Evolutionary conservation across 2,797 vertebrate genomes (phyloP).

Genomic region (Scomberomorus guttatus): DNA sequence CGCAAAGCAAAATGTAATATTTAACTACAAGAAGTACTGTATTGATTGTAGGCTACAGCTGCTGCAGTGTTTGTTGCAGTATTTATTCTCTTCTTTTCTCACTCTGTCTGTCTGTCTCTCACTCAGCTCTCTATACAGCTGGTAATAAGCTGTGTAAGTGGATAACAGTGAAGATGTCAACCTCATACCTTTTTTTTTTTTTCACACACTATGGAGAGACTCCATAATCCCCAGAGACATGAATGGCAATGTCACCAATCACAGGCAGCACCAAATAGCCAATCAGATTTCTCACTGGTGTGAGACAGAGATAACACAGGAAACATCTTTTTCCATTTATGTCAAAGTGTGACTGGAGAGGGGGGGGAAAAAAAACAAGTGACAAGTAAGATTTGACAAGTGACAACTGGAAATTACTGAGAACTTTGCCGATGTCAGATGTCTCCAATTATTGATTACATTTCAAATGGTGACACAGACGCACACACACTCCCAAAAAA

Average conservation of each 20-base stretch:
- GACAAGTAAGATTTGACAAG: constrained; percentile 48
- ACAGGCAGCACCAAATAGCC: constrained; percentile 47
- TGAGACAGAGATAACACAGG: constrained; percentile 66
- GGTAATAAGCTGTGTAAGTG: constrained; percentile 29
- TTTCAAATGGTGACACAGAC: constrained; percentile 43
- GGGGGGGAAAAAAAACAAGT: not conserved
- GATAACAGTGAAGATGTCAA: constrained; percentile 53
- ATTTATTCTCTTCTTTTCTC: constrained; percentile 17
- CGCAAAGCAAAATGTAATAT: constrained; percentile 17
- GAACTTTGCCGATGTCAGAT: constrained; percentile 48
- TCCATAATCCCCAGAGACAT: constrained; percentile 39
- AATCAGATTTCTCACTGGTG: constrained; percentile 69
- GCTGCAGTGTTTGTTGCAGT: not conserved
- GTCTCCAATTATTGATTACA: constrained; percentile 59
- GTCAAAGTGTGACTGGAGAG: constrained; percentile 34
- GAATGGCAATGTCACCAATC: constrained; percentile 55
- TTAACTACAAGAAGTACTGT: not conserved
- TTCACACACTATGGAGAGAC: constrained; percentile 24
- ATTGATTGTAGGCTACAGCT: not conserved
- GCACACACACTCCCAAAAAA: not conserved
- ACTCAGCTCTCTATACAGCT: not conserved
- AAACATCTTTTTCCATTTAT: constrained; percentile 51
- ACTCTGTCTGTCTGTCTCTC: constrained; percentile 1
- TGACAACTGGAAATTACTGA: constrained; percentile 66
- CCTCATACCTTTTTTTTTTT: not conserved